Base-by-base conservation (phyloP, 2,113 vertebrate genomes). In the Falcunculus frontatus region DNA sequence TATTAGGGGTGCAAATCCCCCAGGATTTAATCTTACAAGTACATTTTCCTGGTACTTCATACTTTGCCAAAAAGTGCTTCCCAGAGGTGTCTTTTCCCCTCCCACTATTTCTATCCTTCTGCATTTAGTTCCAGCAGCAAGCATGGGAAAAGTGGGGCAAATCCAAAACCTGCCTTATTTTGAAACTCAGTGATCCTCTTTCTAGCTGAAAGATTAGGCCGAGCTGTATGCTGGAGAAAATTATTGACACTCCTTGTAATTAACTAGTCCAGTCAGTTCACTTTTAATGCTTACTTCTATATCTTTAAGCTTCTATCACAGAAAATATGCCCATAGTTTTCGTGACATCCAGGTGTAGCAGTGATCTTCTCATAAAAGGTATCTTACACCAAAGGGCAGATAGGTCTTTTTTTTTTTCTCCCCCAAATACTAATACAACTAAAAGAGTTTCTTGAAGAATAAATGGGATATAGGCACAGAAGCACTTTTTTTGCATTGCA, bases 1-100 rank as follows among this genome's bases (percentile, higher is more conserved):
- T 72, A 92, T 92, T 81, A 93, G 63, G 86, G 91, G 84, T 90
- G 77, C 73, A 95, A 81, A 87, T 86, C 64, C 27, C 64, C 52
- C 64, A 67, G 50, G 90, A 95, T 52, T n/a, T 86, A 84, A 92
- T 88, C 83, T 92, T 90, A 70, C 63, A 73, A 73, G 90, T 56
- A 83, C 35, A 33, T 92, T 95, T 95, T 84, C 79, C 68, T 90
- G 60, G 35, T 42, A 81, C 42, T 87, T 94, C 37, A 41, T 42
- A 57, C n/a, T 75, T 93, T 68, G 60, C 80, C 52, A 59, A 92
- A 75, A 59, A 95, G 52, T 77, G 35, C 35, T 93, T 96, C 88
- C 75, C 79, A 93, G 67, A 77, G 33, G 59, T 67, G 50, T n/a
- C 30, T 80, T 88, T 77, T 70, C 74, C 77, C 19, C n/a, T 90